phyloP scores from a whole-genome alignment of 1,140 invertebrate species.

The Lysiphlebus fabarum region DNA sequence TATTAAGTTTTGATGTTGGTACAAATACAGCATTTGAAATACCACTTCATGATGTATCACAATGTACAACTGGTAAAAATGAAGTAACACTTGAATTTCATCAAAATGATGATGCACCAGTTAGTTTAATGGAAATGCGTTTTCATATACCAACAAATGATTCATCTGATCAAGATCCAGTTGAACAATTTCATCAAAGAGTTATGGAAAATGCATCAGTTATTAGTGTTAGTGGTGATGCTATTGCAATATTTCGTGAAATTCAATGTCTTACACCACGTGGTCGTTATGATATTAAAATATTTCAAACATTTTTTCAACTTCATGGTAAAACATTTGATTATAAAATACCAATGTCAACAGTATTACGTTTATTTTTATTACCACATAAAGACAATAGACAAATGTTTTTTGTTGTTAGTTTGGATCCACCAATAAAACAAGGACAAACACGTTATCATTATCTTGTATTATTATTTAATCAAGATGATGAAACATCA shows the following conservation, averaged over 20 bases:
- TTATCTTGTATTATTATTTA: slow-evolving; percentile 92
- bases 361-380: slow-evolving; percentile 89
- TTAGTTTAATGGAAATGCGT: slow-evolving; percentile 94
- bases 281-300: slow-evolving; percentile 99
- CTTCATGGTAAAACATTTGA: slow-evolving; percentile 99
- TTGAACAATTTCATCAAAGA: slow-evolving; percentile 92
- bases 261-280: slow-evolving; percentile 97
- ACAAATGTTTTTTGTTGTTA: slow-evolving; percentile 97
- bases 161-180: slow-evolving; percentile 81
- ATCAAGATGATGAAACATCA: slow-evolving; percentile 91
- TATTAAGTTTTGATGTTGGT: slow-evolving; percentile 89
- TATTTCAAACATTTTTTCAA: slow-evolving; percentile 96
- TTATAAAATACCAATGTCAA: slow-evolving; percentile 98
- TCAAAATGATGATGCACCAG: slow-evolving; percentile 97
- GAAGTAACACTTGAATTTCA: slow-evolving; percentile 99
- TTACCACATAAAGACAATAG: slow-evolving; percentile 96
- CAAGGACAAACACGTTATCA: slow-evolving; percentile 98
- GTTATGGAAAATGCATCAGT: slow-evolving; percentile 97
- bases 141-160: slow-evolving; percentile 93
- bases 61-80: slow-evolving; percentile 96
- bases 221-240: slow-evolving; percentile 95
- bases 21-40: slow-evolving; percentile 92
- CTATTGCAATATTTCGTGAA: slow-evolving; percentile 94
- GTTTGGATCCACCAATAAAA: slow-evolving; percentile 97
- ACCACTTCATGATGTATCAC: slow-evolving; percentile 91